phyloP scores from a whole-genome alignment of 2,888 invertebrate genomes.

The Halictus quadricinctus region DNA sequence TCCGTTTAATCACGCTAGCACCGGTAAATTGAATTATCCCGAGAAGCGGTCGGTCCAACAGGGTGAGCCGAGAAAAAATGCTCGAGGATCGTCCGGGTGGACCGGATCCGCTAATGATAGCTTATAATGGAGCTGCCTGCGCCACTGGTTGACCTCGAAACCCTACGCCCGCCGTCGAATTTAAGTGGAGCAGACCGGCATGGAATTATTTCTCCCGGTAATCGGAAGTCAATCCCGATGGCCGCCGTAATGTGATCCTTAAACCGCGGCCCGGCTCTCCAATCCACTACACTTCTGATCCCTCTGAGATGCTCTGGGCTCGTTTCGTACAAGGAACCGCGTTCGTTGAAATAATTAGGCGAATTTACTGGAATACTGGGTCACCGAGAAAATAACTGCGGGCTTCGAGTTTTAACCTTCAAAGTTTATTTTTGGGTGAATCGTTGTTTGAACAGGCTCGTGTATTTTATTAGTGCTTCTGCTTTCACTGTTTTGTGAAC shows the following conservation, averaged over 20 bases:
- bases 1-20: constrained; percentile 65
- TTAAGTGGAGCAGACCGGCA: constrained; percentile 52
- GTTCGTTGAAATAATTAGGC: neutral
- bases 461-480: too few species aligned
- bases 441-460: neutral
- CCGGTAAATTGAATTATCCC: constrained; percentile 67
- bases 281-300: constrained; percentile 1
- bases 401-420: neutral
- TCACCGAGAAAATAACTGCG: neutral
- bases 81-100: constrained; percentile 42
- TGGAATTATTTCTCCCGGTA: constrained; percentile 54
- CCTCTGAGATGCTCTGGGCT: neutral
- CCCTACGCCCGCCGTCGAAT: constrained; percentile 42
- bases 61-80: constrained; percentile 20
- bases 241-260: constrained; percentile 44
- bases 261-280: constrained; percentile 19
- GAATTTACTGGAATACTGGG: neutral
- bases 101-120: constrained; percentile 65
- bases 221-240: constrained; percentile 53
- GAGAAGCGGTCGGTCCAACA: constrained; percentile 1
- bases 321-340: neutral
- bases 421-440: neutral
- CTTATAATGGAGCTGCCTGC: constrained; percentile 64
- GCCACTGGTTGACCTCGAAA: constrained; percentile 56
- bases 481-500: too few species aligned